Percentiles rank a stretch among this genome's conserved stretches.
These are phyloP conservation scores for Neodiprion pinetum DNA, from an alignment of 1,140 invertebrate genomes.

Conservation along the genomic window DNA sequence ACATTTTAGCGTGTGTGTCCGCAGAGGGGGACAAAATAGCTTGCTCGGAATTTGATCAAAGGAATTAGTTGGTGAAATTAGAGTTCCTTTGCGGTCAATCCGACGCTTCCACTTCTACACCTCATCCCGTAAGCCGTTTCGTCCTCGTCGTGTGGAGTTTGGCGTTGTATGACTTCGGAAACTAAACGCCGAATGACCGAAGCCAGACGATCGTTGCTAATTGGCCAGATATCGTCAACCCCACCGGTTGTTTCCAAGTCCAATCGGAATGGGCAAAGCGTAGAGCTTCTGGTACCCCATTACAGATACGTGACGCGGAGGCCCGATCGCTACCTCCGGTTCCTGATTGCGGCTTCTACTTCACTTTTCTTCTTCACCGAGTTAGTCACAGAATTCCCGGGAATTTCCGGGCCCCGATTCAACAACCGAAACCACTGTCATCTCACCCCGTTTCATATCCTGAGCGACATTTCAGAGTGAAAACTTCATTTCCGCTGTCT, in stretches of 20 bases:
- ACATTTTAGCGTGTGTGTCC: no score
- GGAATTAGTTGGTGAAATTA: background rate
- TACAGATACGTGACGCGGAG: background rate
- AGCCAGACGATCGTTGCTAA: background rate
- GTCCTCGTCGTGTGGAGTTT: background rate
- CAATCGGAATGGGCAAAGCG: background rate
- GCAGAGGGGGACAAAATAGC: no score
- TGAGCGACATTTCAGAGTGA: no score
- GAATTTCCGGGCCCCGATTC: no score
- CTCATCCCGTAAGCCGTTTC: background rate
- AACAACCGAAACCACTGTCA: no score
- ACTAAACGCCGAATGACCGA: background rate
- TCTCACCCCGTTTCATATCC: no score
- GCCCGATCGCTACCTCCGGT: background rate
- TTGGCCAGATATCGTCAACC: background rate
- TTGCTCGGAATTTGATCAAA: background rate
- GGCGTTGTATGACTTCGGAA: no score
- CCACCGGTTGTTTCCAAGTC: background rate
- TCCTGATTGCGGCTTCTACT: background rate
- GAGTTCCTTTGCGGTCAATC: background rate
- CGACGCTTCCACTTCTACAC: background rate
- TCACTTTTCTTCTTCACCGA: background rate
- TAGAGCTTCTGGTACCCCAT: no score
- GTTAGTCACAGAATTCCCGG: background rate
- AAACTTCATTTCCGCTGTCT: no score